These are phyloP conservation scores for Xylocopa sonorina DNA, from an alignment of 1,140 invertebrate species.

Conservation along the genomic window DNA sequence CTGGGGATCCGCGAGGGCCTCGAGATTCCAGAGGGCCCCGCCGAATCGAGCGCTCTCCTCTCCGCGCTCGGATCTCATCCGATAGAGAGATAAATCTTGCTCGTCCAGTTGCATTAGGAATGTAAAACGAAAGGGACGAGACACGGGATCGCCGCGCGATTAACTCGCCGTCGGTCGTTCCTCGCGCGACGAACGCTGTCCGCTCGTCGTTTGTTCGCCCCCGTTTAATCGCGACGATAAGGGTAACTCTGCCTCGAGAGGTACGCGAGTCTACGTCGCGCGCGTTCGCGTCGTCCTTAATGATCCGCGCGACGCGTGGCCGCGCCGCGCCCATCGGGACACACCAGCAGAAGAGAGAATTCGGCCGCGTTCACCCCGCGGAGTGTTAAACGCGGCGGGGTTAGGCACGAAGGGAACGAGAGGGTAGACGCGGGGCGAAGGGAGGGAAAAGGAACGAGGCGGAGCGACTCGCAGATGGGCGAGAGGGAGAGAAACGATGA, in stretches of 20 bases:
- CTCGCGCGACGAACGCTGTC: too few relatives aligned
- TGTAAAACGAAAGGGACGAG: conserved; percentile 12
- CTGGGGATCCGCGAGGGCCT: conserved; percentile 37
- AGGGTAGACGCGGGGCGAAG: neutral
- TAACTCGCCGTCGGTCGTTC: too few relatives aligned
- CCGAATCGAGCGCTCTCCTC: conserved; percentile 12
- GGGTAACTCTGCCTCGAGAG: too few relatives aligned
- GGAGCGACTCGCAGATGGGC: conserved; percentile 1
- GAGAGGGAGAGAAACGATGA: conserved; percentile 40
- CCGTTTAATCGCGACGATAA: too few relatives aligned
- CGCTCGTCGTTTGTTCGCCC: too few relatives aligned
- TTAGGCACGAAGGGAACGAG: conserved; percentile 4
- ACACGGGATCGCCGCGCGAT: too few relatives aligned
- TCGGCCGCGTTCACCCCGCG: conserved; percentile 30
- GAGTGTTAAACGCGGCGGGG: conserved; percentile 25
- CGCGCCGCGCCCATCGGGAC: conserved; percentile 29
- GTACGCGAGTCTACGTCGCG: too few relatives aligned
- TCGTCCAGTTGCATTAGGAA: conserved; percentile 21
- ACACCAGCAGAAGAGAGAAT: conserved; percentile 38
- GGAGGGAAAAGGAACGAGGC: neutral
- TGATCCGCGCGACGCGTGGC: conserved; percentile 29
- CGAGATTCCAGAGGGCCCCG: neutral
- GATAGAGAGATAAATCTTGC: conserved; percentile 1
- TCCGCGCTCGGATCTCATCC: conserved; percentile 7
- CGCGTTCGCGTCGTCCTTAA: conserved; percentile 22